Base-by-base conservation (phyloP, 2,888 invertebrate genomes). In the Oithona nana region DNA sequence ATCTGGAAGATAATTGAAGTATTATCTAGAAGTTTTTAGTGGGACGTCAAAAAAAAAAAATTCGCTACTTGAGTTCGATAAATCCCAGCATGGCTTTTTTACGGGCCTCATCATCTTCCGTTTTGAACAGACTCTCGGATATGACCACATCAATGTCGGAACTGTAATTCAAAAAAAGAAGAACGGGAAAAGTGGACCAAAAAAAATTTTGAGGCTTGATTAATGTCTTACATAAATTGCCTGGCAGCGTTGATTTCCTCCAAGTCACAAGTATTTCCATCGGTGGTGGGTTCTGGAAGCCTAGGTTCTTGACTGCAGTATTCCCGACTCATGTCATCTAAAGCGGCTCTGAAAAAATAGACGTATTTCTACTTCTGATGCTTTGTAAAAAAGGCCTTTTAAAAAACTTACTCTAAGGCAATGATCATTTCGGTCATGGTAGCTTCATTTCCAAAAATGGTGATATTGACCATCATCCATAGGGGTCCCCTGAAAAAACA, bases 401-500 rank as follows among this genome's bases (percentile, higher is more conserved):
- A 4, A 3, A 6, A 3, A 28, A 50, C 50, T 59, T 24, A 59
- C 59, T 49, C 59, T 16, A 59, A 49, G 28, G 59, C 59, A 50
- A 50, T 59, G 26, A 49, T 3, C 59, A 59, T 59, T 49, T 59
- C 48, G 24, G 24, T 50, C 22, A 59, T 49, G 26, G 49, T 59
- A 28, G 48, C 50, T 26, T 48, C 49, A 28, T 59, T 28, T 3
- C 59, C 59, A 59, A 59, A 59, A 28, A 59, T 59, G 26, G 59
- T 59, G 49, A 49, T 59, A 29, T 59, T 59, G 22, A 59, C 59
- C 59, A 59, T 48, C 59, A 59, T 59, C 59, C 59, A 59, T 28
- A 59, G 26, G n/a, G 59, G 59, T 2, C 59, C 59, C 59, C 54
- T 54, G 26, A 2, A 11, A 54, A 54, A 39, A 16, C 39, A 39